These are phyloP conservation scores for Coccyzus lansbergi DNA, from an alignment of 2,797 vertebrate species.

Conservation along the genomic window DNA sequence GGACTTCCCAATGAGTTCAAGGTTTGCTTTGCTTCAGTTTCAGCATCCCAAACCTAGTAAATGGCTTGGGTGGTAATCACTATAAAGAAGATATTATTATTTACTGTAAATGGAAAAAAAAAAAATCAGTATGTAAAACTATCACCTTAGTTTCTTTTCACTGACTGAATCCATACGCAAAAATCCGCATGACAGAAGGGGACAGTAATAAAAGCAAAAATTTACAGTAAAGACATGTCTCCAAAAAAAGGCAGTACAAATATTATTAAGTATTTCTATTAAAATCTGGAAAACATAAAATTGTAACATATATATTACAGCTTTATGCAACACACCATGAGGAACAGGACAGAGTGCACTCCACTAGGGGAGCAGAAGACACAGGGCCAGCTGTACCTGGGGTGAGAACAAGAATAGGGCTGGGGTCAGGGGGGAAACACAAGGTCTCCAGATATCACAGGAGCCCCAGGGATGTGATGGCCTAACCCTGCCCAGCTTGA, in stretches of 20 bases:
- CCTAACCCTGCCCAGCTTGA: not conserved
- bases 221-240: not conserved
- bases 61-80: not conserved
- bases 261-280: not conserved
- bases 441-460: fast-evolving
- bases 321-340: not conserved
- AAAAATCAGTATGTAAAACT: not conserved
- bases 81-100: not conserved
- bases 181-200: not conserved
- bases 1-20: not conserved
- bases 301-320: not conserved
- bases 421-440: not conserved
- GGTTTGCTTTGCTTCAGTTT: not conserved
- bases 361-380: not conserved
- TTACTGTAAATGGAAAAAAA: not conserved
- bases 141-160: not conserved
- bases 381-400: not conserved
- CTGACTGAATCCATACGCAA: not conserved
- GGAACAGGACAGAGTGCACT: not conserved
- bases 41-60: not conserved
- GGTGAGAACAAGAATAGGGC: not conserved
- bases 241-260: not conserved
- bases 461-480: fast-evolving
- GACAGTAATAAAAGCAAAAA: not conserved
- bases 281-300: not conserved